These are phyloP conservation scores for Amniataba percoides DNA, from an alignment of 2,797 vertebrate genomes.

Conservation along the genomic window DNA sequence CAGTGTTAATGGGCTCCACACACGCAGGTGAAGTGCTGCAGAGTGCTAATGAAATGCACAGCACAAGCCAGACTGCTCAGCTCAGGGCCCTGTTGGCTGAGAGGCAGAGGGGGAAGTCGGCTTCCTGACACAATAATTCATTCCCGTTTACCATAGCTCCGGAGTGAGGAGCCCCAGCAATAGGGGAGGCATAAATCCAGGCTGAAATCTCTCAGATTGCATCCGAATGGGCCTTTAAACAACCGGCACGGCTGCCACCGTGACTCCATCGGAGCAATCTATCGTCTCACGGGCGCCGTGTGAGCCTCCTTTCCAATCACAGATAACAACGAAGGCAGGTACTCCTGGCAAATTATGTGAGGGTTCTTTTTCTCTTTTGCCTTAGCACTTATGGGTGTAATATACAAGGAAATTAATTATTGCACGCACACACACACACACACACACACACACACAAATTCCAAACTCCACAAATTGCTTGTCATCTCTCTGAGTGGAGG, in stretches of 20 bases:
- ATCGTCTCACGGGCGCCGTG: slow-evolving; percentile 53
- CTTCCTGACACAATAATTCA: slow-evolving; percentile 74
- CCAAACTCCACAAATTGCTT: slow-evolving; percentile 20
- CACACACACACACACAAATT: not conserved
- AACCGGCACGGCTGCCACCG: slow-evolving; percentile 72
- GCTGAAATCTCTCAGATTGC: slow-evolving; percentile 79
- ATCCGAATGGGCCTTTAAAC: slow-evolving; percentile 84
- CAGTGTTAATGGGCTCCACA: slow-evolving; percentile 60
- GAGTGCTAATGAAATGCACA: slow-evolving; percentile 71
- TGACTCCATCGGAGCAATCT: slow-evolving; percentile 63
- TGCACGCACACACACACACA: not conserved
- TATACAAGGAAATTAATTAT: slow-evolving; percentile 42
- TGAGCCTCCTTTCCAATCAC: slow-evolving; percentile 70
- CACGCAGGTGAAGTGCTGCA: slow-evolving; percentile 56
- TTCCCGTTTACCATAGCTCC: slow-evolving; percentile 71
- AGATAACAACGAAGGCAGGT: slow-evolving; percentile 59
- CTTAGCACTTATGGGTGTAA: slow-evolving; percentile 28
- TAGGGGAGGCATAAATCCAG: slow-evolving; percentile 78
- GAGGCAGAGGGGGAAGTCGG: slow-evolving; percentile 36
- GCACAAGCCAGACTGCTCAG: slow-evolving; percentile 45
- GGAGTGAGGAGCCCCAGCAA: slow-evolving; percentile 55
- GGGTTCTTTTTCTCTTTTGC: slow-evolving; percentile 33
- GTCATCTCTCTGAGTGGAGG: slow-evolving; percentile 33
- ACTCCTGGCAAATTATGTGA: slow-evolving; percentile 47
- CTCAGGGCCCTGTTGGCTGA: slow-evolving; percentile 42